Percentiles rank a stretch among this genome's conserved stretches.
Conservation (phyloP, 1,140 invertebrate species). For the Drosophila rhopaloa region DNA sequence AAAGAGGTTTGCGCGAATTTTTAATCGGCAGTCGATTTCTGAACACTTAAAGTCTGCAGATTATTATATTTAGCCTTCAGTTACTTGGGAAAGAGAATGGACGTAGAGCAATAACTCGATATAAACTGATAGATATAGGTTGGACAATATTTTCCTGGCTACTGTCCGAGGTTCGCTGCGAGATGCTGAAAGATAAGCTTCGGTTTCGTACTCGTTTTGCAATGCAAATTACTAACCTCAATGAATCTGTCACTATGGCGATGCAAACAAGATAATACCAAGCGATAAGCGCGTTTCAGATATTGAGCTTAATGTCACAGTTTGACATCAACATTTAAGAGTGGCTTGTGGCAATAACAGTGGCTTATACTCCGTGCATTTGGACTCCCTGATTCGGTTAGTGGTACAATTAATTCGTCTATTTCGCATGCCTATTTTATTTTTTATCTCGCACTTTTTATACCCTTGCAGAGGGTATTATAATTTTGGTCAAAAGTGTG, state of each 20-base stretch:
- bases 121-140: slow-evolving; percentile 22
- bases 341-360: neutral
- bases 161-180: slow-evolving; percentile 50
- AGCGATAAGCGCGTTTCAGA: slow-evolving; percentile 48
- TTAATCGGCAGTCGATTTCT: neutral
- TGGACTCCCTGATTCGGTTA: too few species aligned
- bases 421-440: too few species aligned
- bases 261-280: slow-evolving; percentile 37
- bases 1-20: too few species aligned
- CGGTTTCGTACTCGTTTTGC: slow-evolving; percentile 44
- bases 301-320: slow-evolving; percentile 54
- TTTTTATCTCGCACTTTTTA: too few species aligned
- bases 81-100: slow-evolving; percentile 22
- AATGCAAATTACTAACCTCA: slow-evolving; percentile 63
- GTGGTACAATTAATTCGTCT: too few species aligned
- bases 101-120: slow-evolving; percentile 41
- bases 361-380: too few species aligned
- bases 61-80: slow-evolving; percentile 42
- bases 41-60: slow-evolving; percentile 29
- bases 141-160: slow-evolving; percentile 43
- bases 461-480: too few species aligned
- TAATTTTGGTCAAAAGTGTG: too few species aligned
- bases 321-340: neutral
- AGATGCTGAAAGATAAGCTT: slow-evolving; percentile 46
- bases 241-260: slow-evolving; percentile 36